phyloP scores from a whole-genome alignment of 2,888 invertebrate species.

The Meta bourneti region DNA sequence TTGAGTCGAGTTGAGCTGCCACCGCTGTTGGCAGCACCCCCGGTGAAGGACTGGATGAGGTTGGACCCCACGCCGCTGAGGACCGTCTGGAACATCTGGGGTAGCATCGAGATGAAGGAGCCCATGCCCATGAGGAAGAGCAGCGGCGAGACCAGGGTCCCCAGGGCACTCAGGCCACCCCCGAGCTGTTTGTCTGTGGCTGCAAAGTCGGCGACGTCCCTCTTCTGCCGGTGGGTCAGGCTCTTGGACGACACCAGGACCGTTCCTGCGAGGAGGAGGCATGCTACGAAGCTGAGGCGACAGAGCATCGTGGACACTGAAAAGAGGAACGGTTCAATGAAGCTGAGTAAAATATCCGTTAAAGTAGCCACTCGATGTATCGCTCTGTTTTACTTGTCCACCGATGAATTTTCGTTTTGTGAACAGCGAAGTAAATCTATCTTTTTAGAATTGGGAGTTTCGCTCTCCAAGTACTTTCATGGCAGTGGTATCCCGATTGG shows the following conservation, averaged over 20 bases:
- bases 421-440: too few species aligned
- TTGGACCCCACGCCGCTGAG: conserved; percentile 67
- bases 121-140: conserved; percentile 73
- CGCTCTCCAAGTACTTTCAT: too few species aligned
- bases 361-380: too few species aligned
- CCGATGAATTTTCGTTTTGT: too few species aligned
- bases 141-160: conserved; percentile 65
- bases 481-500: too few species aligned
- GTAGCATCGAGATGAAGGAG: conserved; percentile 74
- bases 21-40: neutral
- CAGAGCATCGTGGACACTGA: conserved; percentile 34
- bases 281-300: neutral
- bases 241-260: conserved; percentile 26
- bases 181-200: conserved; percentile 45
- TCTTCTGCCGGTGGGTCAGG: conserved; percentile 1
- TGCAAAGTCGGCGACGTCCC: neutral
- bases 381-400: too few species aligned
- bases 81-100: conserved; percentile 70
- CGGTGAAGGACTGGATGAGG: conserved; percentile 61
- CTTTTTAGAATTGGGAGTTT: too few species aligned
- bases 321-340: neutral
- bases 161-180: conserved; percentile 65
- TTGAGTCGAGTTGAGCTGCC: conserved; percentile 22
- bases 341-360: neutral
- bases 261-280: neutral